Percentiles rank a stretch among this genome's conserved stretches.
Evolutionary conservation across 2,113 vertebrate species (phyloP).

Genomic region (Probosciger aterrimus): DNA sequence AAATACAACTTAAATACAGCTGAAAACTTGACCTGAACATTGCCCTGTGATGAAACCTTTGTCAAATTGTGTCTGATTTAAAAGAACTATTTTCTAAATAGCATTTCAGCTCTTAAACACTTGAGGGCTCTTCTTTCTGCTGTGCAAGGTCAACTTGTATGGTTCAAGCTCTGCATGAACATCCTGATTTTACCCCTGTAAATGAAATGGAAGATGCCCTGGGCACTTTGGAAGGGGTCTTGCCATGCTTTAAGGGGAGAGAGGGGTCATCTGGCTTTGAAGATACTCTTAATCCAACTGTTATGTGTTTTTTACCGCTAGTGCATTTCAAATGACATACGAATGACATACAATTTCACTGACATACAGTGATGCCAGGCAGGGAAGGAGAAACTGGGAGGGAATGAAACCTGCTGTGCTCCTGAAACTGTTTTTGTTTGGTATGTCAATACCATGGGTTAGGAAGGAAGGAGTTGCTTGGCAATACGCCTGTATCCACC

Average conservation of each 20-base stretch:
- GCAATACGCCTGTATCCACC: not conserved
- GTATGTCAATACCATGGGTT: not conserved
- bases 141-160: not conserved
- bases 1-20: not conserved
- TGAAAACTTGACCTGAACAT: not conserved
- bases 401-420: not conserved
- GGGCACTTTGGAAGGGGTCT: not conserved
- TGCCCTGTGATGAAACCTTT: rapidly evolving
- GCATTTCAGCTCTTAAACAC: not conserved
- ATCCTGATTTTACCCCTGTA: not conserved
- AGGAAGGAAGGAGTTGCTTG: not conserved
- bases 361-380: not conserved
- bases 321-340: not conserved
- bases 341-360: not conserved
- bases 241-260: not conserved
- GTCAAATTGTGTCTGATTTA: not conserved
- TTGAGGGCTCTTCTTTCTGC: not conserved
- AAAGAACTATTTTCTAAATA: not conserved
- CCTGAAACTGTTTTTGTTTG: not conserved
- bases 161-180: not conserved
- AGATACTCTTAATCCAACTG: not conserved
- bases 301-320: not conserved
- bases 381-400: not conserved
- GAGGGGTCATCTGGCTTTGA: not conserved
- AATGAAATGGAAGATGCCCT: not conserved